Percentiles rank a stretch among this genome's conserved stretches.
These are phyloP conservation scores for Drosophila lacteicornis DNA, from an alignment of 1,140 invertebrate genomes.

Conservation along the genomic window DNA sequence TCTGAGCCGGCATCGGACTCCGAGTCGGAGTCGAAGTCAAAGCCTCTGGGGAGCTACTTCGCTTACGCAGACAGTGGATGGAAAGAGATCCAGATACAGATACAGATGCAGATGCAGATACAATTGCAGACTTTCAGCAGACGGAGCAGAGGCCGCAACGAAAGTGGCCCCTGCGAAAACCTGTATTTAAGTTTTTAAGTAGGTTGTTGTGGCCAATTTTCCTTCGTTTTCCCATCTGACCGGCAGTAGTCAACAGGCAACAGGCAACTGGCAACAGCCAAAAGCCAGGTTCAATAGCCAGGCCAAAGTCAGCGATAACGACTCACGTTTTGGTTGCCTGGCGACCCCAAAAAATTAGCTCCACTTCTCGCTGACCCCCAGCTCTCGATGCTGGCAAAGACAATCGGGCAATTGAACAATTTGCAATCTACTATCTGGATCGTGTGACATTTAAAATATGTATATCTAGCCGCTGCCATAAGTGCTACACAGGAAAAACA, in stretches of 20 bases:
- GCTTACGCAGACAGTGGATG: slow-evolving; percentile 52
- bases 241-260: slow-evolving; percentile 47
- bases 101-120: slow-evolving; percentile 24
- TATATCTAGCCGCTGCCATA: slow-evolving; percentile 36
- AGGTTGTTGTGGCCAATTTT: slow-evolving; percentile 59
- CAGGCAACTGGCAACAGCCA: slow-evolving; percentile 1
- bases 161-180: slow-evolving; percentile 64
- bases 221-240: slow-evolving; percentile 54
- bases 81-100: slow-evolving; percentile 17
- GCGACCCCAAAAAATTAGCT: slow-evolving; percentile 72
- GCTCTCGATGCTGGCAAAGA: slow-evolving; percentile 18
- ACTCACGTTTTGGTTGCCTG: slow-evolving; percentile 58
- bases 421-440: slow-evolving; percentile 53
- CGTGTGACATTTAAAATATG: slow-evolving; percentile 72
- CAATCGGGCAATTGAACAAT: slow-evolving; percentile 46
- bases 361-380: slow-evolving; percentile 59
- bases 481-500: slow-evolving; percentile 28
- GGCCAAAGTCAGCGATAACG: slow-evolving; percentile 55
- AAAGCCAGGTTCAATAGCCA: slow-evolving; percentile 67
- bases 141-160: slow-evolving; percentile 44
- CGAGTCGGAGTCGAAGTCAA: not conserved
- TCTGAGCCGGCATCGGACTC: not conserved
- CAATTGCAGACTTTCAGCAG: slow-evolving; percentile 42
- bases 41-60: slow-evolving; percentile 36
- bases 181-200: slow-evolving; percentile 70